Conservation (phyloP, 2,888 invertebrate genomes). For the Macrophya annulata region DNA sequence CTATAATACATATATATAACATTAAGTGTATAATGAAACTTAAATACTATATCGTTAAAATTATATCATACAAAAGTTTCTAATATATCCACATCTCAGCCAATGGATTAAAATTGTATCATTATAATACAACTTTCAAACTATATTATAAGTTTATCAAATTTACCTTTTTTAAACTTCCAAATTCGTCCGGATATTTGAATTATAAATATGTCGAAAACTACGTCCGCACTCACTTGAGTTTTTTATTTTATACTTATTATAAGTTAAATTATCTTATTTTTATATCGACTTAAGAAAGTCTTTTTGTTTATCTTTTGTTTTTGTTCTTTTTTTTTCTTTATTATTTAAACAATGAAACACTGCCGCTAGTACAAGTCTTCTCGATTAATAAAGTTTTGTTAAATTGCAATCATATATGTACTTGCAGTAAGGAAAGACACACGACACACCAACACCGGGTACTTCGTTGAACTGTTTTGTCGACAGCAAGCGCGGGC, state of each 20-base stretch:
- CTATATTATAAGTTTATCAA: background rate
- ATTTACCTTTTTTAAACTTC: conserved; percentile 23
- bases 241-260: conserved; percentile 16
- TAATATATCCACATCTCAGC: background rate
- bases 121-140: background rate
- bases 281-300: background rate
- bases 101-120: background rate
- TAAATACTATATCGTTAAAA: background rate
- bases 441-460: conserved; percentile 24
- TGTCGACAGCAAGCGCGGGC: conserved; percentile 25
- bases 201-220: background rate
- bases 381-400: background rate
- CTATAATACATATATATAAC: background rate
- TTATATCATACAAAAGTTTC: background rate
- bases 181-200: conserved; percentile 16
- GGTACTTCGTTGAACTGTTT: conserved; percentile 44
- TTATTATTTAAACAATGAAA: background rate
- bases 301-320: background rate
- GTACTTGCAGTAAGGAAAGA: background rate
- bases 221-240: conserved; percentile 16
- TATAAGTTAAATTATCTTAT: background rate
- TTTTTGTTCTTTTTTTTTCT: background rate
- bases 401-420: background rate
- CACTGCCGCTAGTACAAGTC: background rate
- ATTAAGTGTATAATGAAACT: background rate